A percentile compares a stretch with the other conserved stretches of the same genome.
Evolutionary conservation across 2,888 invertebrate genomes (phyloP).

Genomic region (Orgyia antiqua): DNA sequence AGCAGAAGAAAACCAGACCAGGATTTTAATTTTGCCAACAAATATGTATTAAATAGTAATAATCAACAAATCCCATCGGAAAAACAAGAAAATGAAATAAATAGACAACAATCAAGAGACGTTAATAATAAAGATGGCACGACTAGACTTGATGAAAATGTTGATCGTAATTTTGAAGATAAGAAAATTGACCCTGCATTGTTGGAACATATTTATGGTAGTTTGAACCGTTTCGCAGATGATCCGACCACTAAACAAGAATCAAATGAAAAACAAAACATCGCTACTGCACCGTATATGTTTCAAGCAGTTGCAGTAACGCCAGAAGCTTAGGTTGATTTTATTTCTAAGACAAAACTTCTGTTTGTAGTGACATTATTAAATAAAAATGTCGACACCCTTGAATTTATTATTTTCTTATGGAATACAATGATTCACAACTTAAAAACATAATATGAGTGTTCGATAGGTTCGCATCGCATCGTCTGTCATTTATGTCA

Average conservation of each 20-base stretch:
- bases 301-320: conserved; percentile 42
- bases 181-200: background rate
- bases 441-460: no score
- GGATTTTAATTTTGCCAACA: conserved; percentile 1
- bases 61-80: conserved; percentile 9
- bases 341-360: no score
- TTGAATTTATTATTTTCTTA: no score
- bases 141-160: background rate
- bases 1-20: background rate
- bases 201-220: conserved; percentile 5
- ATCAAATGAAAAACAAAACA: background rate
- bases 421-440: no score
- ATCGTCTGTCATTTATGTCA: no score
- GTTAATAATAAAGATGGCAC: background rate
- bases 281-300: conserved; percentile 4
- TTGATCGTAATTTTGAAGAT: background rate
- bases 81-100: conserved; percentile 9
- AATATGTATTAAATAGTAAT: conserved; percentile 11
- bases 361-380: no score
- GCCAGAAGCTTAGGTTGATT: conserved; percentile 23
- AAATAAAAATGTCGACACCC: no score
- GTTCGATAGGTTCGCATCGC: no score
- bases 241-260: conserved; percentile 1
- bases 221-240: background rate
- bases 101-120: conserved; percentile 6